These are phyloP conservation scores for Tetrao urogallus DNA, from an alignment of 2,113 vertebrate genomes.

Conservation along the genomic window DNA sequence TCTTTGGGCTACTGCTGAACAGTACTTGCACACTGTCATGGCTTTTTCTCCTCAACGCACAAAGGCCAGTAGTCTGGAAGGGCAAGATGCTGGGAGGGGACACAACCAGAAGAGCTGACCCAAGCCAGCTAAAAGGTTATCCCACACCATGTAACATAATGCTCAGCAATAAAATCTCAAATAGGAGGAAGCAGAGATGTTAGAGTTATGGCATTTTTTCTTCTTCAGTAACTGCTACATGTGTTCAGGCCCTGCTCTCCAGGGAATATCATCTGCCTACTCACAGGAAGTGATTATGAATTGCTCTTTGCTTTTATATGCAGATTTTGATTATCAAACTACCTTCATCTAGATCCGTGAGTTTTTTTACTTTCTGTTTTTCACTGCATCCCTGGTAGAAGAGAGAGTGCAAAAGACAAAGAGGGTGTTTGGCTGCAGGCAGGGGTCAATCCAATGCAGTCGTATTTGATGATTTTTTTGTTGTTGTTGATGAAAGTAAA, in stretches of 20 bases:
- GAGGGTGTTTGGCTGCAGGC: not conserved
- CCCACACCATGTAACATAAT: not conserved
- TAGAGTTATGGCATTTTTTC: not conserved
- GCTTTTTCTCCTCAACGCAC: fast-evolving
- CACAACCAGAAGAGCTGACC: not conserved
- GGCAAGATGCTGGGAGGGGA: not conserved
- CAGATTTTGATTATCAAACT: not conserved
- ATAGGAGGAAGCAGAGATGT: not conserved
- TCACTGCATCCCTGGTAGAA: not conserved
- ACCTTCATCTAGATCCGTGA: not conserved
- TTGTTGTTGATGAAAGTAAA: not conserved
- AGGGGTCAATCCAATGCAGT: fast-evolving
- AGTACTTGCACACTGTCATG: not conserved
- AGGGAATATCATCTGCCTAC: not conserved
- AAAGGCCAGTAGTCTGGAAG: not conserved
- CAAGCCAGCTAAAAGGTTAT: not conserved
- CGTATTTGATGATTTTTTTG: not conserved
- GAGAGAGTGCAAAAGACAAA: not conserved
- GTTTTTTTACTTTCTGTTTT: not conserved
- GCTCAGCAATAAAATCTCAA: not conserved
- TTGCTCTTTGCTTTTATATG: fast-evolving
- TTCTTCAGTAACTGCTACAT: fast-evolving
- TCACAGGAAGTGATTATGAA: not conserved
- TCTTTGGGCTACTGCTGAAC: not conserved
- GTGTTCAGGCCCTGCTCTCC: not conserved